Conservation (phyloP, 2,888 invertebrate species). For the Mimumesa dahlbomi region DNA sequence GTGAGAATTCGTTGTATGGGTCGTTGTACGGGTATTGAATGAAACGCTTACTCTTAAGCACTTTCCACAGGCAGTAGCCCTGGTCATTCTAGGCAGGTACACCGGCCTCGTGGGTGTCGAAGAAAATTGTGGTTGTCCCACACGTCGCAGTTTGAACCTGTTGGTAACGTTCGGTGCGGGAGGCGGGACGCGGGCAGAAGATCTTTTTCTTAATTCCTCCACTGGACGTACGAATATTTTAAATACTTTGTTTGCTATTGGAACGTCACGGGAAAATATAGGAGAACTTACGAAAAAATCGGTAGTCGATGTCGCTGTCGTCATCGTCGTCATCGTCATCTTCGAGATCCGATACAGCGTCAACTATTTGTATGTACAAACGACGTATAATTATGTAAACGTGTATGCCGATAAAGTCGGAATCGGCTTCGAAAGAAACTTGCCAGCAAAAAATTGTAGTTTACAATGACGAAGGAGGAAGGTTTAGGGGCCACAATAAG, state of each 20-base stretch:
- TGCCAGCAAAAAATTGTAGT: not conserved
- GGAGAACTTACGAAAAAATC: too few relatives aligned
- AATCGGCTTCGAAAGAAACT: not conserved
- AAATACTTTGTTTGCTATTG: too few relatives aligned
- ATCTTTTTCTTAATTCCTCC: too few relatives aligned
- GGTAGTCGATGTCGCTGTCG: not conserved
- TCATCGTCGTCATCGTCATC: not conserved
- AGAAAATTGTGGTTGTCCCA: conserved; percentile 4
- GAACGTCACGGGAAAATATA: too few relatives aligned
- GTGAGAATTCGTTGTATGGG: not conserved
- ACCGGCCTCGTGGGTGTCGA: not conserved
- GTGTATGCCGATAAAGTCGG: too few relatives aligned
- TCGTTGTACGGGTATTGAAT: not conserved
- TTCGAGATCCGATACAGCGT: too few relatives aligned
- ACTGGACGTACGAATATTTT: too few relatives aligned
- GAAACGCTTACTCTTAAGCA: conserved; percentile 40
- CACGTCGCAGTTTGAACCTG: not conserved
- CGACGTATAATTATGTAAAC: too few relatives aligned
- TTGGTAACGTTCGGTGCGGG: too few relatives aligned
- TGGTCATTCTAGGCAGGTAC: conserved; percentile 29
- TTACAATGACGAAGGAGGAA: conserved; percentile 3
- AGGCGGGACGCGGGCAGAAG: too few relatives aligned
- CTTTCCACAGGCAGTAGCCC: conserved; percentile 40
- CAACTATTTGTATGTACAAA: too few relatives aligned
- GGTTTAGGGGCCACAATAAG: conserved; percentile 8